A percentile compares a stretch with the other conserved stretches of the same genome.
phyloP scores from a whole-genome alignment of 2,888 invertebrate genomes.

The Ormia ochracea region DNA sequence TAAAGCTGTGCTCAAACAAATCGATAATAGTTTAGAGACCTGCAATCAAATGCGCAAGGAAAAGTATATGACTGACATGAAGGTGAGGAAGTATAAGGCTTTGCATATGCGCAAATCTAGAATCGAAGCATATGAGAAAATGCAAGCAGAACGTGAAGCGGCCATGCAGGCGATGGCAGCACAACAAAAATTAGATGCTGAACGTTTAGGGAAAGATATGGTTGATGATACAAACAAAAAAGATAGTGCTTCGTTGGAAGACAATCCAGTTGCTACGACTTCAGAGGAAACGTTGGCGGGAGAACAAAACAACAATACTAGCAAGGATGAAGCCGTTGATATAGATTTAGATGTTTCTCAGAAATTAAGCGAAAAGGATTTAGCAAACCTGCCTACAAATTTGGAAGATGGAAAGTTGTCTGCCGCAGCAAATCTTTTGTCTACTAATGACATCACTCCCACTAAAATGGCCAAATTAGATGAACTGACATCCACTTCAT shows the following conservation, averaged over 20 bases:
- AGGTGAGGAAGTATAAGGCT: conserved; percentile 89
- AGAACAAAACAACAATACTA: conserved; percentile 76
- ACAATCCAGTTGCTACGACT: conserved; percentile 7
- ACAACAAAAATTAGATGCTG: conserved; percentile 77
- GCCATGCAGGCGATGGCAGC: conserved; percentile 73
- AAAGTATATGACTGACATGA: conserved; percentile 93
- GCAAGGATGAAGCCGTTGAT: conserved; percentile 69
- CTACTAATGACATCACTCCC: conserved; percentile 55
- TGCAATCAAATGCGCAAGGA: conserved; percentile 92
- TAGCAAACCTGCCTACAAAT: conserved; percentile 45
- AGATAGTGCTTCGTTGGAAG: conserved; percentile 52
- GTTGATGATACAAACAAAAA: conserved; percentile 43
- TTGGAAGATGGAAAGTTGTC: conserved; percentile 55
- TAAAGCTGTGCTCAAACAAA: conserved; percentile 91
- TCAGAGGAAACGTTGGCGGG: neutral
- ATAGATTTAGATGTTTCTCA: conserved; percentile 65
- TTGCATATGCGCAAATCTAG: conserved; percentile 86
- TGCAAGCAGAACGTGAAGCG: conserved; percentile 75
- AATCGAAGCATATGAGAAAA: conserved; percentile 84
- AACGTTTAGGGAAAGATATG: conserved; percentile 70
- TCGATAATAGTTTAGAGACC: conserved; percentile 91
- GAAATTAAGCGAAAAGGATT: conserved; percentile 43
- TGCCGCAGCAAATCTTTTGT: conserved; percentile 43
- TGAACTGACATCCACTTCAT: conserved; percentile 65
- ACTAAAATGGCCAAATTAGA: conserved; percentile 63